phyloP scores from a whole-genome alignment of 2,113 vertebrate species.

The Copsychus sechellarum region DNA sequence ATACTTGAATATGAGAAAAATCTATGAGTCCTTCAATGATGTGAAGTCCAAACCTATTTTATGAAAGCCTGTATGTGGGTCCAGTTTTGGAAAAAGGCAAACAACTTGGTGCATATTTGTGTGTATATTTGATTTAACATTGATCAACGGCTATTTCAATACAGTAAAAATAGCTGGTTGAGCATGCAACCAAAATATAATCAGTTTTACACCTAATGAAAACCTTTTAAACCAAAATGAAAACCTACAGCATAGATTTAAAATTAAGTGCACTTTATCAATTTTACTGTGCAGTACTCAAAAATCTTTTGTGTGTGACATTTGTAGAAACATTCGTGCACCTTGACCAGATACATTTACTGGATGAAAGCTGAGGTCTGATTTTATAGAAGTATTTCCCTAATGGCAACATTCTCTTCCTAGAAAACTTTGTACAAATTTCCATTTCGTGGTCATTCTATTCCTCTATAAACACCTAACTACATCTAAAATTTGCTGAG shows the following conservation, averaged over 20 bases:
- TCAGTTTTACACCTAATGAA: background rate
- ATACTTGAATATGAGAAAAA: background rate
- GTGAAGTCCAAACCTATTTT: background rate
- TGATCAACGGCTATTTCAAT: background rate
- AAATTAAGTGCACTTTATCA: background rate
- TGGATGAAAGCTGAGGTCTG: background rate
- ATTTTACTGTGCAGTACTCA: background rate
- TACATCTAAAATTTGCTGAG: background rate
- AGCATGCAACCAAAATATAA: background rate
- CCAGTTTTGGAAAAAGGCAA: background rate
- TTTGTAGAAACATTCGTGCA: background rate
- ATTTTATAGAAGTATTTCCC: background rate
- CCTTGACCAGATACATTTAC: background rate
- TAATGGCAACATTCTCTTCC: background rate
- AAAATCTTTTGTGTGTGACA: background rate
- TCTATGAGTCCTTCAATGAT: background rate
- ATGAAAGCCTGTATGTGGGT: background rate
- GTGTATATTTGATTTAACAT: background rate
- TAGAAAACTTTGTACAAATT: background rate
- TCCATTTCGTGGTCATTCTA: background rate
- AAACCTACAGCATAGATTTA: background rate
- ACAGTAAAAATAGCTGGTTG: background rate
- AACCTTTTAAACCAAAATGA: background rate
- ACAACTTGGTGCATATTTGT: rapidly evolving
- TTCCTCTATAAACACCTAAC: background rate